phyloP scores from a whole-genome alignment of 2,888 invertebrate genomes.

The Eupithecia tripunctaria region DNA sequence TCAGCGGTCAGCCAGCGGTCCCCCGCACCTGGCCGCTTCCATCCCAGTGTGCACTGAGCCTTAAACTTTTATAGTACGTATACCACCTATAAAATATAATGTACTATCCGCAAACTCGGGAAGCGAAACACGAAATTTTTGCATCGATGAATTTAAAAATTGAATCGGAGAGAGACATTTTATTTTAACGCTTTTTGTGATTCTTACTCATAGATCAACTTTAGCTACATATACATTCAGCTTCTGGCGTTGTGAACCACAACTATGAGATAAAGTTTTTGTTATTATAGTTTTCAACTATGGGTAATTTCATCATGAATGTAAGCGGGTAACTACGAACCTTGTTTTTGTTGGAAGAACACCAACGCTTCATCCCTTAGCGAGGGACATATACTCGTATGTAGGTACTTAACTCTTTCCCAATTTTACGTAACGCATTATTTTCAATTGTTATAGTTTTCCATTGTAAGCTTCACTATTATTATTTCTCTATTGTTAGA shows the following conservation, averaged over 20 bases:
- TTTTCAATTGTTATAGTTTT: no score
- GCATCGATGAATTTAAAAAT: slow-evolving; percentile 61
- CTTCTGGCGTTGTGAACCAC: neutral
- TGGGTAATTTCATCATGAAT: no score
- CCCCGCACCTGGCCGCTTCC: neutral
- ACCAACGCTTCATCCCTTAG: no score
- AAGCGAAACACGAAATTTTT: slow-evolving; percentile 53
- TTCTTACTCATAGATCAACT: neutral
- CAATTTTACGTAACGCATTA: no score
- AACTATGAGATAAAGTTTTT: no score
- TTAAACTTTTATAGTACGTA: neutral
- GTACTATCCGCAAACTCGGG: slow-evolving; percentile 41
- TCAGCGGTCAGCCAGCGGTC: neutral
- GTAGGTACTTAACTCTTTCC: no score
- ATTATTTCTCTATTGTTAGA: no score
- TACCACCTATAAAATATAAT: slow-evolving; percentile 18
- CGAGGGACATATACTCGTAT: no score
- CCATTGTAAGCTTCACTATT: no score
- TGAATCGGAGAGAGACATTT: slow-evolving; percentile 50
- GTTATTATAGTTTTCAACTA: no score
- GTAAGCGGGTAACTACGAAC: no score
- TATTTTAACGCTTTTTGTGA: neutral
- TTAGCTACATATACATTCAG: neutral
- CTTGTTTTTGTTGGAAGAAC: no score
- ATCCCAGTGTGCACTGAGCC: neutral